Evolutionary conservation across 2,888 invertebrate genomes (phyloP), one percentile per base, ranked within the genome.

Genomic region (Microctonus brassicae): DNA sequence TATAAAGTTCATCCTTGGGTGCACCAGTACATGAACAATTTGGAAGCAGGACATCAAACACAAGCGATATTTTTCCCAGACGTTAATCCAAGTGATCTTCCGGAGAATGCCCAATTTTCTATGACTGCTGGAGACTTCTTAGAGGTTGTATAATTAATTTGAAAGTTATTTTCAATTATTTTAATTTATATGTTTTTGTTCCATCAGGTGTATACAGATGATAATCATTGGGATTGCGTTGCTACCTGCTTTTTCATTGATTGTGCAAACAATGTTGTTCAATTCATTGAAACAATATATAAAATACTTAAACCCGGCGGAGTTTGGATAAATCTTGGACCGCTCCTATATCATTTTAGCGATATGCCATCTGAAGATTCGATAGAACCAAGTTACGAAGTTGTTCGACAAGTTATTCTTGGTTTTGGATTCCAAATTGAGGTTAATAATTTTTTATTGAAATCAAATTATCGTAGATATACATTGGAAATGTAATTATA

Each of bases 171-270:
- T 42, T 58, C 29, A n/a, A 20, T 58, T 29, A 20, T 33, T 47
- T 36, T 24, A 2, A 24, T 2, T 20, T 22, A 17, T 34, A 34
- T 10, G 34, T n/a, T 9, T 29, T 64, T n/a, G n/a, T n/a, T n/a
- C n/a, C n/a, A 36, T 4, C 83, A 92, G 92, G 91, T 93, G 0
- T 95, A 95, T 84, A 92, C 90, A 1, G 90, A 91, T 52, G 82
- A 89, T 55, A 91, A 93, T 74, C 90, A 92, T 64, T 98, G 97
- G 95, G 93, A 97, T 83, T 97, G 96, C 84, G 93, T 99, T 0
- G 95, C 96, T 0, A 97, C 98, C 0, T 98, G 98, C 79, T 99
- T 99, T 89, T 99, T 99, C 88, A 95, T 99, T 69, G 99, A 99
- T 88, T 99, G 99, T 82, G 98, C 98, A 0, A 95, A 96, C 73